Evolutionary conservation across 2,888 invertebrate species (phyloP).

Genomic region (Phaonia tiefii): DNA sequence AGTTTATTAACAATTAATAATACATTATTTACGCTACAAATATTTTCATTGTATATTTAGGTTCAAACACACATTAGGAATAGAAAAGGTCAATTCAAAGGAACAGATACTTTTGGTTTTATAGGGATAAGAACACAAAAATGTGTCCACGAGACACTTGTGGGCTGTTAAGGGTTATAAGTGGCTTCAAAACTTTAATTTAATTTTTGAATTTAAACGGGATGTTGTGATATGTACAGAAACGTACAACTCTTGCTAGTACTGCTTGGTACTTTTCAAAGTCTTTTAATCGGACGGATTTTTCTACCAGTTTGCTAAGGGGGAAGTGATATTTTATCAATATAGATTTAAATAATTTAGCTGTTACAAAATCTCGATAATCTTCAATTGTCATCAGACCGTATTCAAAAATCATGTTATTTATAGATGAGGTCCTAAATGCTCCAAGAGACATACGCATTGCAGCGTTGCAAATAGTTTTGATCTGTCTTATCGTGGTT

Average conservation of each 20-base stretch:
- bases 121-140: too few relatives aligned
- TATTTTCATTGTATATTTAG: too few relatives aligned
- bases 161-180: too few relatives aligned
- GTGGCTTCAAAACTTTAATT: too few relatives aligned
- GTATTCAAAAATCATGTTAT: slow-evolving; percentile 50
- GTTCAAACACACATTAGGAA: too few relatives aligned
- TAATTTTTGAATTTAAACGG: background rate
- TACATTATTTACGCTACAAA: too few relatives aligned
- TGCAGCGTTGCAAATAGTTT: slow-evolving; percentile 37
- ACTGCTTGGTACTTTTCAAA: background rate
- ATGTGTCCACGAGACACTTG: too few relatives aligned
- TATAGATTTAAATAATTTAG: slow-evolving; percentile 22
- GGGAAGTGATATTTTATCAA: background rate
- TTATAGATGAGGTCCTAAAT: slow-evolving; percentile 49
- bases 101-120: too few relatives aligned
- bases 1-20: too few relatives aligned
- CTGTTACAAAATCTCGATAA: slow-evolving; percentile 19
- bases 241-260: background rate
- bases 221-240: background rate
- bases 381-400: slow-evolving; percentile 30
- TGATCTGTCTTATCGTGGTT: slow-evolving; percentile 32
- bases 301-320: background rate
- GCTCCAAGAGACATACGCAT: slow-evolving; percentile 33
- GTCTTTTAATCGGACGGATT: background rate
- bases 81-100: too few relatives aligned